These are phyloP conservation scores for Galerucella nymphaeae DNA, from an alignment of 2,888 invertebrate genomes.

Conservation along the genomic window DNA sequence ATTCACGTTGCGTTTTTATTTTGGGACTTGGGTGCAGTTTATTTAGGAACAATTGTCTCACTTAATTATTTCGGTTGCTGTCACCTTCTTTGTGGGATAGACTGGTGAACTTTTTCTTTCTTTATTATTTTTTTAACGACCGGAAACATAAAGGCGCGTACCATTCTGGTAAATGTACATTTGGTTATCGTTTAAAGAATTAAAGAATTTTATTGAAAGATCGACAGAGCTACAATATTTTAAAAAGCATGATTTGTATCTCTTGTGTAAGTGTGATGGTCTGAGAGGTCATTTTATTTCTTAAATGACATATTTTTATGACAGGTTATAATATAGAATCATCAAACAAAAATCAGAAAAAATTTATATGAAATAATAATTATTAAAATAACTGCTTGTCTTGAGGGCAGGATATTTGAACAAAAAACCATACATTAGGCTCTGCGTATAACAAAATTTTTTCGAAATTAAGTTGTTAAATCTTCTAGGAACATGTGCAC, in stretches of 20 bases:
- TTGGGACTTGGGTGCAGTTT: neutral
- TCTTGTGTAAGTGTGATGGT: too few relatives aligned
- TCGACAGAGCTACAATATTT: neutral
- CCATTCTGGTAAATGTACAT: constrained; percentile 46
- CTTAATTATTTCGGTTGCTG: constrained; percentile 18
- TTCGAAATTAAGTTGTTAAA: constrained; percentile 44
- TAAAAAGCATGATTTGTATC: neutral
- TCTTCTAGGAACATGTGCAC: constrained; percentile 43
- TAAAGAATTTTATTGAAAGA: neutral
- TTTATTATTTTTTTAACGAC: constrained; percentile 43
- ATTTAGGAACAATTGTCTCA: constrained; percentile 4
- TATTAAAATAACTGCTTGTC: constrained; percentile 7
- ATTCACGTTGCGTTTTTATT: neutral
- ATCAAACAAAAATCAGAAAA: neutral
- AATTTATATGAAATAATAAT: neutral
- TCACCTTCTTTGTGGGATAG: constrained; percentile 28
- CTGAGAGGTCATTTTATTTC: too few relatives aligned
- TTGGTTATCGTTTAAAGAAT: constrained; percentile 7
- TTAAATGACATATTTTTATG: too few relatives aligned
- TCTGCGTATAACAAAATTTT: constrained; percentile 17
- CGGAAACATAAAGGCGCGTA: constrained; percentile 44
- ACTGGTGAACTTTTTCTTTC: constrained; percentile 33
- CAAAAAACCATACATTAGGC: constrained; percentile 19
- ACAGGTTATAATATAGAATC: too few relatives aligned
- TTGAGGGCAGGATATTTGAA: constrained; percentile 8